These are phyloP conservation scores for Nymphalis urticae DNA, from an alignment of 2,888 invertebrate genomes.

Conservation along the genomic window DNA sequence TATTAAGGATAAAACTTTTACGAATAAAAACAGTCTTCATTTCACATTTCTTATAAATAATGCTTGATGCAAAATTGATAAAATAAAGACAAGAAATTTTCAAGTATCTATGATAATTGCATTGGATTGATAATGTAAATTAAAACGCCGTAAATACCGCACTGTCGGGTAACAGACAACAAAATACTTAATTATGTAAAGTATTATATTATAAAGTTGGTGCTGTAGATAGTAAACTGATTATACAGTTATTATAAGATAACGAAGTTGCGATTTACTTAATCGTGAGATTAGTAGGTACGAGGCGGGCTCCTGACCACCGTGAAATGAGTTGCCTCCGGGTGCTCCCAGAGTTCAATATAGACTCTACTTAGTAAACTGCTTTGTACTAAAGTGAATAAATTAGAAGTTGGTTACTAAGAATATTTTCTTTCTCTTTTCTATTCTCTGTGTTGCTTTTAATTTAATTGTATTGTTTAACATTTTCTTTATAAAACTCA, in stretches of 20 bases:
- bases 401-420: not conserved
- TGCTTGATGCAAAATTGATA: constrained; percentile 23
- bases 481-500: too few species aligned
- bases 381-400: constrained; percentile 14
- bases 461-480: not conserved
- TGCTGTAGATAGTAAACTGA: constrained; percentile 13
- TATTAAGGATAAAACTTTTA: constrained; percentile 66
- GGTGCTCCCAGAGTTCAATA: constrained; percentile 28
- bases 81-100: constrained; percentile 8
- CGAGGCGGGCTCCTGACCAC: constrained; percentile 33
- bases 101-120: not conserved
- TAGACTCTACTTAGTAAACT: constrained; percentile 26
- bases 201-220: not conserved
- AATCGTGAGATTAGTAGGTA: constrained; percentile 34
- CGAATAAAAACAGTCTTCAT: constrained; percentile 65
- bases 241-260: constrained; percentile 13
- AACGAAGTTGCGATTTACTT: constrained; percentile 31
- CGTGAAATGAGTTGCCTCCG: constrained; percentile 34
- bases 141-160: too few species aligned
- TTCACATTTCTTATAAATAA: constrained; percentile 42
- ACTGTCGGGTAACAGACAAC: too few species aligned
- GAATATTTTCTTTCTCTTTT: not conserved
- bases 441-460: not conserved
- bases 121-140: not conserved
- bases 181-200: too few species aligned